Evolutionary conservation across 2,888 invertebrate genomes (phyloP).

Genomic region (Drosophila paracracens): DNA sequence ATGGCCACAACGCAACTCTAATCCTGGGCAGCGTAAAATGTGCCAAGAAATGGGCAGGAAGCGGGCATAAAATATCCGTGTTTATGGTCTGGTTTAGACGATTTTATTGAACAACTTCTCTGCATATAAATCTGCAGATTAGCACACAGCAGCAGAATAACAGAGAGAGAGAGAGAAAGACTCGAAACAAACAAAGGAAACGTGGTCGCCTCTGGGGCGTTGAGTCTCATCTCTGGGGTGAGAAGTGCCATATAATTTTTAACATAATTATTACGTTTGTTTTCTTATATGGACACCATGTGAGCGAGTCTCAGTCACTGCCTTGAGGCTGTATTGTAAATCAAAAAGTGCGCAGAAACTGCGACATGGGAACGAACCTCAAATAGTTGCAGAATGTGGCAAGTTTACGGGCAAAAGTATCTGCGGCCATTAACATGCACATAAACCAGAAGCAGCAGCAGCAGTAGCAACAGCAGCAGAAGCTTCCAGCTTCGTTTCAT

Average conservation of each 20-base stretch:
- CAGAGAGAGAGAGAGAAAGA: conserved; percentile 17
- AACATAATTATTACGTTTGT: conserved; percentile 80
- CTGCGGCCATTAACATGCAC: conserved; percentile 54
- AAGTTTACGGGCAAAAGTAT: conserved; percentile 35
- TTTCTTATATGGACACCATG: conserved; percentile 52
- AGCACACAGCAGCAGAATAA: conserved; percentile 46
- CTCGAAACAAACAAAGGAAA: conserved; percentile 37
- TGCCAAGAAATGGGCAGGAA: conserved; percentile 59
- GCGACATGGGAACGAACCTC: conserved; percentile 44
- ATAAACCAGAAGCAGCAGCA: conserved; percentile 55
- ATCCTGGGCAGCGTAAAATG: conserved; percentile 62
- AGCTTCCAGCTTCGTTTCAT: conserved; percentile 40
- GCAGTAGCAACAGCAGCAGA: conserved; percentile 38
- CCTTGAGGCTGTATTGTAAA: conserved; percentile 42
- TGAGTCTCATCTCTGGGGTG: conserved; percentile 52
- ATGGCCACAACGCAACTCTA: conserved; percentile 42
- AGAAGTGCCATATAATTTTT: conserved; percentile 80
- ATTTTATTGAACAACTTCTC: conserved; percentile 84
- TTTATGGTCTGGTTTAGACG: conserved; percentile 79
- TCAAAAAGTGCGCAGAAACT: conserved; percentile 56
- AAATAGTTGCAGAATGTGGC: conserved; percentile 37
- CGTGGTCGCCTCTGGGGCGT: conserved; percentile 12
- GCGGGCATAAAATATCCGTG: conserved; percentile 78
- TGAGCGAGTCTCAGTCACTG: conserved; percentile 26
- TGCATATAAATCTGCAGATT: conserved; percentile 84